phyloP scores from a whole-genome alignment of 2,113 vertebrate species.

The Poecilia latipinna region DNA sequence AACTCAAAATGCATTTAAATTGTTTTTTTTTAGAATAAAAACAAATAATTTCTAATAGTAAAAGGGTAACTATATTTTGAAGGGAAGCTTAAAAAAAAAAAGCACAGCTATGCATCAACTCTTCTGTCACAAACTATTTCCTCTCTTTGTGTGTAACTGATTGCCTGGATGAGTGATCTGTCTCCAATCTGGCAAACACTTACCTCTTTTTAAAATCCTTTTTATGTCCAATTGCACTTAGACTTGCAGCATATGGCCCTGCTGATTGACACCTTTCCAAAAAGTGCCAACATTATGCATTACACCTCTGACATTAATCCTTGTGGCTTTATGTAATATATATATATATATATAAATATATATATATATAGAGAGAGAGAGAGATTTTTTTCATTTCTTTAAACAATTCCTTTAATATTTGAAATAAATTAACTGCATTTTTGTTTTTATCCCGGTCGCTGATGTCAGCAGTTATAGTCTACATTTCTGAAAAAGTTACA shows the following conservation, averaged over 20 bases:
- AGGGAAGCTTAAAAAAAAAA: neutral
- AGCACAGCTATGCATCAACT: conserved; percentile 18
- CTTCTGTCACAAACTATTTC: conserved; percentile 12
- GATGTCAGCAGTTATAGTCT: no score
- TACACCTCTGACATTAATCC: neutral
- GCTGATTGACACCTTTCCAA: conserved; percentile 52
- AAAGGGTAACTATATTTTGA: neutral
- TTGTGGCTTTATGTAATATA: no score
- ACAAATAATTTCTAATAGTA: no score
- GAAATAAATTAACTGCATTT: no score
- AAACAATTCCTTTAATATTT: no score
- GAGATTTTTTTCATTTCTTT: no score
- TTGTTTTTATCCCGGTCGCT: no score
- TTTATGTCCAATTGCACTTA: conserved; percentile 58
- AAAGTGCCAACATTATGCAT: conserved; percentile 4
- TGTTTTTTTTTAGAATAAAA: neutral
- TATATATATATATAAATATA: no score
- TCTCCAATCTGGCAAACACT: conserved; percentile 48
- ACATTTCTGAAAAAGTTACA: no score
- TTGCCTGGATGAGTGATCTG: conserved; percentile 29
- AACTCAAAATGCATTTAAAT: neutral
- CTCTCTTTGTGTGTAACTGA: conserved; percentile 25
- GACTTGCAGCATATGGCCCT: conserved; percentile 59
- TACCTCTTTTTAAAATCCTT: conserved; percentile 48
- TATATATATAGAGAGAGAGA: no score